Conservation (phyloP, 2,888 invertebrate genomes). For the Ormyrus nitidulus region DNA sequence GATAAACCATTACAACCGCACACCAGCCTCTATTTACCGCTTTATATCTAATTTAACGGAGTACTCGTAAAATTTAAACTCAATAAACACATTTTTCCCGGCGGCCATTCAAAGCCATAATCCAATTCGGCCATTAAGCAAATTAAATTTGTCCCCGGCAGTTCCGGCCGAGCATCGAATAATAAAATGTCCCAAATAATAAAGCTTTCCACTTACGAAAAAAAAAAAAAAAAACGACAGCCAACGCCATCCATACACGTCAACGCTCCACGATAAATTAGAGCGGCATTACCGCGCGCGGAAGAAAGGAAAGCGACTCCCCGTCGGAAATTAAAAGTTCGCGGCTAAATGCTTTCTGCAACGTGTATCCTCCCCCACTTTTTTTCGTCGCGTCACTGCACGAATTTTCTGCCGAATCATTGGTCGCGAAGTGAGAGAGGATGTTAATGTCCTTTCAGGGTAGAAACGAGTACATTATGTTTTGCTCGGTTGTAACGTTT, state of each 20-base stretch:
- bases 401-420: slow-evolving; percentile 26
- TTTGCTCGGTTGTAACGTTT: no score
- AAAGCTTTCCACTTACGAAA: background rate
- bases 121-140: background rate
- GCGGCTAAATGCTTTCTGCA: slow-evolving; percentile 24
- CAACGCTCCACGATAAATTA: slow-evolving; percentile 39
- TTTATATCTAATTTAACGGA: background rate
- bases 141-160: slow-evolving; percentile 6
- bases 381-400: slow-evolving; percentile 25
- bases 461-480: no score
- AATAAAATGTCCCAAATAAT: background rate
- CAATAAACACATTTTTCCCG: no score
- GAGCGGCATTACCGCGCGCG: slow-evolving; percentile 11
- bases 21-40: no score
- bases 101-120: background rate
- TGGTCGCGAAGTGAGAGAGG: background rate
- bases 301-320: background rate
- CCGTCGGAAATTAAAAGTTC: slow-evolving; percentile 34
- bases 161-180: background rate
- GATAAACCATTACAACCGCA: no score
- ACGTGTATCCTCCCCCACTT: background rate
- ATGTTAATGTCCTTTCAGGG: no score
- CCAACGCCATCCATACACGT: background rate
- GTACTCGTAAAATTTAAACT: background rate
- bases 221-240: background rate